Base-by-base conservation (phyloP, 2,888 invertebrate genomes). In the Archips crataeganus region DNA sequence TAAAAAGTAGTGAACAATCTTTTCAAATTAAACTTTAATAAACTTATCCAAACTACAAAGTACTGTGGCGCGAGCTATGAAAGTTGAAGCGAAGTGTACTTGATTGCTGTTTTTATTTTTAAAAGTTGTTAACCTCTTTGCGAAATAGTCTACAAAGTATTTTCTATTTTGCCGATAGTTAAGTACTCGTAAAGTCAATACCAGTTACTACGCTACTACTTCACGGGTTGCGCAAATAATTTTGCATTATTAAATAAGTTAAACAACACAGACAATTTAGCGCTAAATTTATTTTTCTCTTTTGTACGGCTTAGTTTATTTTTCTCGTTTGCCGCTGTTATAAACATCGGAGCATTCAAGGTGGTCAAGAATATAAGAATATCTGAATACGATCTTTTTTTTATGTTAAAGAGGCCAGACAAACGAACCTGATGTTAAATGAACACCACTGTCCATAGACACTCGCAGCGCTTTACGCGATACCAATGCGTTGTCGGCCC, bases 11-110 rank as follows among this genome's bases (percentile, higher is more conserved):
- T 4, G 42, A 74, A 70, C 65, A 74, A 70, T 70, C 69, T 74
- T 74, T 74, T 74, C 51, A 74, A 74, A 74, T 74, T 70, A 70
- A 69, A 74, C 69, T 74, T 70, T 70, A 74, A 74, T 74, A 65
- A 70, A 74, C 51, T 74, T 70, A 64, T 42, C 34, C 23, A 65
- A 70, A 65, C 74, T 70, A 65, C 60, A 45, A 74, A 60, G 69
- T 70, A 61, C 70, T 60, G 65, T 65, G 74, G 70, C 66, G 57
- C 57, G 66, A 67, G 66, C 69, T 70, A 54, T 74, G 73, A 65
- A 74, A 74, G 74, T 74, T 74, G 74, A 60, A 74, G 65, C 63
- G 63, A 74, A 70, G 64, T 69, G 57, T 69, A 74, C 69, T 74
- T 74, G 74, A 74, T 74, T 70, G 74, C 74, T 61, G 36, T 74